These are phyloP conservation scores for Tenthredo livida DNA, from an alignment of 2,888 invertebrate species.

Conservation along the genomic window DNA sequence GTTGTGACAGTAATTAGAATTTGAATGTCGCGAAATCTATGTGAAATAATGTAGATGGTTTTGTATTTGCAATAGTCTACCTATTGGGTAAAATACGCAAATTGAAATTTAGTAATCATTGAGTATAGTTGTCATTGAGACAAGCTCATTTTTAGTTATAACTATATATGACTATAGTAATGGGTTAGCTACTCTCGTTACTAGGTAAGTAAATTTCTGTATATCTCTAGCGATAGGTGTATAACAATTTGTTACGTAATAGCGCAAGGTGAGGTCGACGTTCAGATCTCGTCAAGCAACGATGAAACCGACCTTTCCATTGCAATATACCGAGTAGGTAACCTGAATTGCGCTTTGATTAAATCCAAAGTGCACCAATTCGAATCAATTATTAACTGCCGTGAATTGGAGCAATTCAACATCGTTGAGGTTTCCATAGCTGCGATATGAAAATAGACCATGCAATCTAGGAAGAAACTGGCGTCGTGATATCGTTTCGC, in stretches of 20 bases:
- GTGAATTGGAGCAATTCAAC: not conserved
- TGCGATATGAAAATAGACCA: not conserved
- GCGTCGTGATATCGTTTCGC: not conserved
- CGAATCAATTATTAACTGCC: slow-evolving; percentile 25
- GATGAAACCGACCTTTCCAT: not conserved
- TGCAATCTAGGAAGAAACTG: not conserved
- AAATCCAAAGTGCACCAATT: slow-evolving; percentile 12
- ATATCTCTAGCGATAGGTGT: not conserved
- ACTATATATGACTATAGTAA: not conserved
- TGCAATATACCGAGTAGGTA: not conserved
- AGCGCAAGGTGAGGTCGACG: slow-evolving; percentile 8
- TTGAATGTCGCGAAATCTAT: not conserved
- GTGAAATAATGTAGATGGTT: not conserved
- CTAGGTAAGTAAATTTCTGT: not conserved
- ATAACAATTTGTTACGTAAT: slow-evolving; percentile 4
- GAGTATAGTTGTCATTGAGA: not conserved
- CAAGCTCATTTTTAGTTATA: not conserved
- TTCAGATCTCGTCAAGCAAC: slow-evolving; percentile 19
- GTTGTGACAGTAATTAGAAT: not conserved
- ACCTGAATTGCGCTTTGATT: slow-evolving; percentile 36
- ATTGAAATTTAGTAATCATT: not conserved
- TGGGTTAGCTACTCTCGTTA: not conserved
- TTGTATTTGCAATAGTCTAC: not conserved
- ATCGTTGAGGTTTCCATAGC: slow-evolving; percentile 9
- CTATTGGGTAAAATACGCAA: not conserved